These are phyloP conservation scores for Petrolisthes manimaculis DNA, from an alignment of 2,888 invertebrate species.

Conservation along the genomic window DNA sequence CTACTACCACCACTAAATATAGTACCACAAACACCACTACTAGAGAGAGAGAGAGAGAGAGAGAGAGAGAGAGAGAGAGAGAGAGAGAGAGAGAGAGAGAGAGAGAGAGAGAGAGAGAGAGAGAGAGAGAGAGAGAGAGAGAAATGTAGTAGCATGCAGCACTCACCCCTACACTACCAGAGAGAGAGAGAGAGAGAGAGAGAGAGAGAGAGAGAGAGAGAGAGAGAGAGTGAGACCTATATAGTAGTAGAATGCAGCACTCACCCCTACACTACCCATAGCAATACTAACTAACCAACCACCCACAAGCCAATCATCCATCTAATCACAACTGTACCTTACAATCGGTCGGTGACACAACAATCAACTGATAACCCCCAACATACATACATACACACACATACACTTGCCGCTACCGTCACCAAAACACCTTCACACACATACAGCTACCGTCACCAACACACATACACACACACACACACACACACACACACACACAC, in stretches of 20 bases:
- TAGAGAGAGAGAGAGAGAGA: not conserved
- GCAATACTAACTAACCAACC: not conserved
- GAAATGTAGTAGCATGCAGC: not conserved
- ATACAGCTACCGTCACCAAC: no score
- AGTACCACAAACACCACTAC: not conserved
- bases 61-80: not conserved
- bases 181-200: no score
- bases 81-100: not conserved
- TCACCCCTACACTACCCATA: not conserved
- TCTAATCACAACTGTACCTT: not conserved
- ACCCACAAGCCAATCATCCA: not conserved
- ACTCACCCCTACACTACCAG: not conserved
- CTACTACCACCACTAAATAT: not conserved
- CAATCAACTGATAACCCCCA: not conserved
- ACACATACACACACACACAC: no score
- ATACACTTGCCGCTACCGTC: no score
- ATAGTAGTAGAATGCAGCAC: not conserved
- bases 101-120: conserved; percentile 26
- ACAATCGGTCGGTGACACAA: not conserved
- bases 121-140: conserved; percentile 26
- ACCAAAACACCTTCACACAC: no score
- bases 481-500: no score
- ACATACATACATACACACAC: no score
- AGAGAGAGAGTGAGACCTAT: no score
- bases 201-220: no score